Evolutionary conservation across 2,888 invertebrate species (phyloP).

Genomic region (Pammene aurita): DNA sequence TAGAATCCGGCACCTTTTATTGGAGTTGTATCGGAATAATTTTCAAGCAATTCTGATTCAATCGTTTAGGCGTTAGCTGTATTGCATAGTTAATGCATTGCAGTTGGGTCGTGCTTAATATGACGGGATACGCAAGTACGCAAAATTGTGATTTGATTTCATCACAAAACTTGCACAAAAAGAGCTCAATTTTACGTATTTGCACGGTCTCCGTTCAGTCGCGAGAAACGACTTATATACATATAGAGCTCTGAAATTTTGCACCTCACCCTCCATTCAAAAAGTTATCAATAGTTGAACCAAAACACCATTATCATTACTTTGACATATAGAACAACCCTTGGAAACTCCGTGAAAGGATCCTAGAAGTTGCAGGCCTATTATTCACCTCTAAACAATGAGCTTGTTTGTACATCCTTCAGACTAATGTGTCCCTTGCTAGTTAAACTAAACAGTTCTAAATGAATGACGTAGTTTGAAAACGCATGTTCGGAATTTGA

Average conservation of each 20-base stretch:
- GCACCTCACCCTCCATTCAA: background rate
- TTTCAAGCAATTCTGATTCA: no score
- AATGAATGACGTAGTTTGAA: background rate
- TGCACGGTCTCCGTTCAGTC: no score
- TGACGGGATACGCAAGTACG: no score
- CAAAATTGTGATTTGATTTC: no score
- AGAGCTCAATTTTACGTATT: no score
- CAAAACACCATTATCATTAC: conserved; percentile 1
- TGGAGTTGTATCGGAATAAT: no score
- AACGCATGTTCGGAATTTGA: background rate
- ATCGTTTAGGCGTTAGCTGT: no score
- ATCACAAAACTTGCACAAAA: no score
- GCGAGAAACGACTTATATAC: no score
- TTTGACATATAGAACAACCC: background rate
- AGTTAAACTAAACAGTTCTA: background rate
- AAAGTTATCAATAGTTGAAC: background rate
- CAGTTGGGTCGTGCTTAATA: no score
- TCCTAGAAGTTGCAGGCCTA: background rate
- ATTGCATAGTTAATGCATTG: no score
- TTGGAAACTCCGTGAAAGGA: conserved; percentile 10
- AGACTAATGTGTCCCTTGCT: conserved; percentile 18
- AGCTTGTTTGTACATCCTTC: background rate
- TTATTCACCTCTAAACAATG: conserved; percentile 15
- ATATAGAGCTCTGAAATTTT: background rate
- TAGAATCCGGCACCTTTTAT: no score